These are phyloP conservation scores for Glomeris maerens DNA, from an alignment of 1,140 invertebrate species.

Conservation along the genomic window DNA sequence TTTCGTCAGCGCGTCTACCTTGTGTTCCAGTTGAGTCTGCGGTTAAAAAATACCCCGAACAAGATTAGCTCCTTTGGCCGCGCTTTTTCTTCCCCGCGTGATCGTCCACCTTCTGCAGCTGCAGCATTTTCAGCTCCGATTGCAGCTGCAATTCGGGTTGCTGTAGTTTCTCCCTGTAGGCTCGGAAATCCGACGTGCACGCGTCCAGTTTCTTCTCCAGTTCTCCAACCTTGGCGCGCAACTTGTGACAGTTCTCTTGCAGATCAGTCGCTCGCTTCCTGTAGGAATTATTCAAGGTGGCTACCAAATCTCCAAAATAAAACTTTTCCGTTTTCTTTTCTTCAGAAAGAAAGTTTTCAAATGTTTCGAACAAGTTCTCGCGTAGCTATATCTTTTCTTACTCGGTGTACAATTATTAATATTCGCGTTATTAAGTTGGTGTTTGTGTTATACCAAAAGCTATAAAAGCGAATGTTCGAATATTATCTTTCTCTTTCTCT, in stretches of 20 bases:
- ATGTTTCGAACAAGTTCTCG: too few species aligned
- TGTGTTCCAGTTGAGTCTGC: slow-evolving; percentile 28
- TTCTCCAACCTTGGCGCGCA: slow-evolving; percentile 24
- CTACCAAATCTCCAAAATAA: too few species aligned
- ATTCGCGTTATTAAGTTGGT: too few species aligned
- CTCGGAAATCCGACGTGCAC: slow-evolving; percentile 27
- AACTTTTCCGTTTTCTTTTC: too few species aligned
- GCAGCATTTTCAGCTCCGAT: slow-evolving; percentile 33
- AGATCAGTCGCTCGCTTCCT: background rate
- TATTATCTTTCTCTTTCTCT: too few species aligned
- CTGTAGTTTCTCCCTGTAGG: slow-evolving; percentile 28
- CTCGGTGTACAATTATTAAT: too few species aligned
- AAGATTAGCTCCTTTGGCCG: background rate
- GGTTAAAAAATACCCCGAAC: background rate
- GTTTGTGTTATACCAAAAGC: too few species aligned
- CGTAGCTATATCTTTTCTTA: too few species aligned
- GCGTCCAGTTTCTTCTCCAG: slow-evolving; percentile 27
- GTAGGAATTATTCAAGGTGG: background rate
- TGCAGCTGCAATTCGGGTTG: slow-evolving; percentile 33
- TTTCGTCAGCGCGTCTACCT: slow-evolving; percentile 29
- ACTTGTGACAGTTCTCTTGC: background rate
- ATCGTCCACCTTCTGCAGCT: slow-evolving; percentile 35
- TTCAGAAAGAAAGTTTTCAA: too few species aligned
- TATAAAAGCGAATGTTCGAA: too few species aligned
- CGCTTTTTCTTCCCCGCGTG: too few species aligned